Evolutionary conservation across 2,113 vertebrate species (phyloP).

Genomic region (Papio anubis): DNA sequence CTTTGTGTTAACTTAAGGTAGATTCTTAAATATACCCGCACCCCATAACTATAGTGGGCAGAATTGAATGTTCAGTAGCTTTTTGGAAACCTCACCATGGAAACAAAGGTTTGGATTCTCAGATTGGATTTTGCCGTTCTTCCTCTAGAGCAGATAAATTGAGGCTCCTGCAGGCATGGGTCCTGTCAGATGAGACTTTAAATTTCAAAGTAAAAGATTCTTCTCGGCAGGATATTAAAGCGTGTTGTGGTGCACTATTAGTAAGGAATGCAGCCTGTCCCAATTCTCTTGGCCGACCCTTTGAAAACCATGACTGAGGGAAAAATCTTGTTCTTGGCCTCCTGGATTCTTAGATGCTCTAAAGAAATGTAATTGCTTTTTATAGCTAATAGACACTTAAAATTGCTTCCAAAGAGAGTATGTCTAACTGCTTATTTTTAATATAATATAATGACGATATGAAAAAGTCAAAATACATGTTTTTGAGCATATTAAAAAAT

Average conservation of each 20-base stretch:
- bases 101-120: slow-evolving; percentile 65
- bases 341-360: slow-evolving; percentile 46
- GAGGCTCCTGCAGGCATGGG: slow-evolving; percentile 66
- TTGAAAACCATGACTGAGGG: slow-evolving; percentile 63
- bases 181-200: slow-evolving; percentile 70
- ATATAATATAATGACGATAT: neutral
- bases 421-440: neutral
- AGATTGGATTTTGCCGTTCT: slow-evolving; percentile 61
- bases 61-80: slow-evolving; percentile 56
- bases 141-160: slow-evolving; percentile 70
- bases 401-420: slow-evolving; percentile 30
- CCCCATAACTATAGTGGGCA: slow-evolving; percentile 28
- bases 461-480: neutral
- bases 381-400: slow-evolving; percentile 54
- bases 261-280: slow-evolving; percentile 40
- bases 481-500: slow-evolving; percentile 29
- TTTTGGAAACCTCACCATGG: slow-evolving; percentile 67
- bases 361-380: slow-evolving; percentile 62
- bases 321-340: slow-evolving; percentile 59
- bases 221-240: slow-evolving; percentile 64
- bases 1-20: slow-evolving; percentile 58
- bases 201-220: slow-evolving; percentile 69
- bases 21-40: slow-evolving; percentile 53
- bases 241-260: slow-evolving; percentile 45
- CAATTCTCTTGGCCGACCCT: slow-evolving; percentile 55